phyloP scores from a whole-genome alignment of 1,140 invertebrate genomes.

The Aricia agestis region DNA sequence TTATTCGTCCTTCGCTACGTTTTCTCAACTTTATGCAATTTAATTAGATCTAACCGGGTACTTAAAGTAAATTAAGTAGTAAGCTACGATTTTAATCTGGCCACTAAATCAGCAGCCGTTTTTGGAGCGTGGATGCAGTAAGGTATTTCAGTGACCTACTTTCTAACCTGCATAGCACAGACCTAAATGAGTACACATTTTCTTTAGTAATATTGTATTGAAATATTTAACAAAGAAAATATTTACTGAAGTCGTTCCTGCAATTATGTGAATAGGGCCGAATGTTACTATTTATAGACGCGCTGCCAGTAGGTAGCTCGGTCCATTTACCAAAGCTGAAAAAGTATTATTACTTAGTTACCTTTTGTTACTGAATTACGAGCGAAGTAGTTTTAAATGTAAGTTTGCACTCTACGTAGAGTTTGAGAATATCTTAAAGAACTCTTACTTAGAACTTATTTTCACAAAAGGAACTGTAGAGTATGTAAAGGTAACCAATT shows the following conservation, averaged over 20 bases:
- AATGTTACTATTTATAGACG: not conserved
- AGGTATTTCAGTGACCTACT: conserved; percentile 50
- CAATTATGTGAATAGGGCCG: conserved; percentile 2
- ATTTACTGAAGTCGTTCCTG: not conserved
- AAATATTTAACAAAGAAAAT: conserved; percentile 14
- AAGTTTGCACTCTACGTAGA: too few species aligned
- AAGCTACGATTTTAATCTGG: not conserved
- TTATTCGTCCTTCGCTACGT: not conserved
- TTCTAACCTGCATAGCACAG: conserved; percentile 46
- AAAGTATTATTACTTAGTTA: not conserved
- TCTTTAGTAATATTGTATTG: conserved; percentile 20
- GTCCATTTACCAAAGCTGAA: not conserved
- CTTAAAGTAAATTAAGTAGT: not conserved
- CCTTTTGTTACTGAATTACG: not conserved
- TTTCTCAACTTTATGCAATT: not conserved
- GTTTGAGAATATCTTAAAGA: too few species aligned
- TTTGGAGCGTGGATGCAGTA: conserved; percentile 39
- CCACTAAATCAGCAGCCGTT: conserved; percentile 27
- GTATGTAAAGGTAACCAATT: too few species aligned
- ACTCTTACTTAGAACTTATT: too few species aligned
- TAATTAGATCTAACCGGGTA: not conserved
- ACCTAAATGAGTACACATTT: conserved; percentile 28
- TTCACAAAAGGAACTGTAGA: too few species aligned
- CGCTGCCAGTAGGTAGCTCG: not conserved
- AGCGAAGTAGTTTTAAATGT: too few species aligned